Conservation (phyloP, 2,888 invertebrate species). For the Drosophila recens region DNA sequence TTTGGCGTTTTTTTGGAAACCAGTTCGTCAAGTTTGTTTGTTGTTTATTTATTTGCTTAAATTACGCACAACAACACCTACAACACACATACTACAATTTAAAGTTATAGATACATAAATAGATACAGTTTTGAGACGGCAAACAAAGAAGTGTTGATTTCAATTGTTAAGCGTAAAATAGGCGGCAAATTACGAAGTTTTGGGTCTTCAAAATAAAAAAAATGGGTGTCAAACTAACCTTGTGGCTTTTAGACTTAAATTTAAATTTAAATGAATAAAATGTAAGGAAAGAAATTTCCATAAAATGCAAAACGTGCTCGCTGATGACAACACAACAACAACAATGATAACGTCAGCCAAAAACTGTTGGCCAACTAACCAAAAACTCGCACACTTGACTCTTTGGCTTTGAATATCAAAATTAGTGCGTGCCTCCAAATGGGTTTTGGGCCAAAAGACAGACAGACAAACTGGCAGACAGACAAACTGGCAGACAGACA, state of each 20-base stretch:
- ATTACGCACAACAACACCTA: constrained; percentile 53
- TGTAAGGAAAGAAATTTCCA: constrained; percentile 66
- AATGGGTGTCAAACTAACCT: constrained; percentile 65
- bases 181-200: constrained; percentile 30
- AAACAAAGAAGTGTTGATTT: constrained; percentile 64
- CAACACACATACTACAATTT: constrained; percentile 24
- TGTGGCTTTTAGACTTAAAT: constrained; percentile 39
- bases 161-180: constrained; percentile 59
- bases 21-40: constrained; percentile 59
- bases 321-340: neutral
- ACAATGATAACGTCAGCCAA: constrained; percentile 1
- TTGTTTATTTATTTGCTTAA: constrained; percentile 49
- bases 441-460: constrained; percentile 42
- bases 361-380: constrained; percentile 49
- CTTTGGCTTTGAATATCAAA: constrained; percentile 56
- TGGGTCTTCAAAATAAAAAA: constrained; percentile 11
- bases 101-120: constrained; percentile 13
- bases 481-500: constrained; percentile 20
- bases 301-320: constrained; percentile 73
- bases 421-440: constrained; percentile 74
- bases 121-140: constrained; percentile 10
- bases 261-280: constrained; percentile 43
- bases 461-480: no score
- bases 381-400: constrained; percentile 44
- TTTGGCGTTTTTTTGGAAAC: constrained; percentile 47